Conservation (phyloP, 2,113 vertebrate species). For the Corythornis vintsioides region DNA sequence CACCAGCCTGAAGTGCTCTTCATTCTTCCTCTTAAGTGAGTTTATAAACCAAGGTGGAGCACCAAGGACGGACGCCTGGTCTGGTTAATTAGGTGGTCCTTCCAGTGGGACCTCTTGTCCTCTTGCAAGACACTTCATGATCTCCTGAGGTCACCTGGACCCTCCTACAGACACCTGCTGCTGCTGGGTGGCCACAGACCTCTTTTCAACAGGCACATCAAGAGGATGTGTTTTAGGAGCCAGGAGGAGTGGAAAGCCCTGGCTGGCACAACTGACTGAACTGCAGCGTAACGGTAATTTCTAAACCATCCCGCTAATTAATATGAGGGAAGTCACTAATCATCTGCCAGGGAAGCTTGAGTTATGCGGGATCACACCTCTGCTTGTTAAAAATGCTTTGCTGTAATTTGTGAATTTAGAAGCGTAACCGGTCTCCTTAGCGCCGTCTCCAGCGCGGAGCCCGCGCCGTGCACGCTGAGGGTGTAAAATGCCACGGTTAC, state of each 20-base stretch:
- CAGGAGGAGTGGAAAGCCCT: neutral
- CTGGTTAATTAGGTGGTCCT: neutral
- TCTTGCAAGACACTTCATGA: neutral
- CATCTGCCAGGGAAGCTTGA: constrained; percentile 31
- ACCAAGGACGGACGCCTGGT: neutral
- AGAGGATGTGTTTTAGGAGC: neutral
- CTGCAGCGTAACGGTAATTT: neutral
- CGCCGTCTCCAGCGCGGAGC: neutral
- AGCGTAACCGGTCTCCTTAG: constrained; percentile 5
- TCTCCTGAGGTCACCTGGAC: neutral
- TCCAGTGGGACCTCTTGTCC: neutral
- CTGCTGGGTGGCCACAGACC: neutral
- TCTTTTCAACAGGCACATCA: neutral
- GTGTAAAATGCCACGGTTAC: neutral
- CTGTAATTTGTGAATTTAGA: constrained; percentile 44
- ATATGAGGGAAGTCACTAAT: constrained; percentile 41
- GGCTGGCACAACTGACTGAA: constrained; percentile 37
- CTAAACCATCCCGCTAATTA: constrained; percentile 48
- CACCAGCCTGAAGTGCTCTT: neutral
- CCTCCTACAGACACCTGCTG: neutral
- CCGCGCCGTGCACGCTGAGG: neutral
- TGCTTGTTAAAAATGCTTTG: constrained; percentile 43
- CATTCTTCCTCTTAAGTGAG: neutral
- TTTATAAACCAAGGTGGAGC: neutral
- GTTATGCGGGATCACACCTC: constrained; percentile 66